Base-by-base conservation (phyloP, 2,113 vertebrate genomes). In the Egretta garzetta region DNA sequence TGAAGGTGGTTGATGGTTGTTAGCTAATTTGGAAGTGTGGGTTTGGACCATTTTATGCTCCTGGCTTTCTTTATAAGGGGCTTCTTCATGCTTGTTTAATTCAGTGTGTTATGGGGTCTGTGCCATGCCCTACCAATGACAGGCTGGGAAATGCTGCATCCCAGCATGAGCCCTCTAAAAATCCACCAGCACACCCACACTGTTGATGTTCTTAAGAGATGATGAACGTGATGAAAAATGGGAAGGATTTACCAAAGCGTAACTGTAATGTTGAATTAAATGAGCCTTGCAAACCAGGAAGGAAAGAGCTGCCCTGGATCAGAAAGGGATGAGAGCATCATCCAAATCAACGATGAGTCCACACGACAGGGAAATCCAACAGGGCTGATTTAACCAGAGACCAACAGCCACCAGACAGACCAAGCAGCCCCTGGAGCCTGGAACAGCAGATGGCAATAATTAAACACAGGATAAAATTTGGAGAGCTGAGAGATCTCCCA, bases 391-490 rank as follows among this genome's bases (percentile, higher is more conserved):
- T 80, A 76, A 55, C 6, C 64, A 56, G 81, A 80, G 77, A 87
- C 75, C 3, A 23, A 58, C 50, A 86, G 62, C 3, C 83, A 93
- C 27, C 81, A 82, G 90, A 6, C 39, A 94, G 85, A 60, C 28
- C 6, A 2, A 43, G 80, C 66, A 79, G 93, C 58, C 67, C 80
- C 85, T 11, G 92, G 66, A 70, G 89, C 75, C 21, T 67, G 90
- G 41, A 70, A 35, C 8, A 59, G 90, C 95, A 97, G 97, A 93
- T 95, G 90, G 96, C 52, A 88, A 84, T 43, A 77, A 96, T 94
- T 74, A 90, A 96, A 71, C 82, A 33, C 55, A 17, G 86, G 80
- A 88, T 62, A 7, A 30, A 35, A 62, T 35, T 59, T 21, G 94
- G 66, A 84, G 73, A 63, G 56, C 70, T 4, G 13, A 58, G 82